A percentile compares a stretch with the other conserved stretches of the same genome.
phyloP scores from a whole-genome alignment of 2,888 invertebrate species.

The Archips crataeganus region DNA sequence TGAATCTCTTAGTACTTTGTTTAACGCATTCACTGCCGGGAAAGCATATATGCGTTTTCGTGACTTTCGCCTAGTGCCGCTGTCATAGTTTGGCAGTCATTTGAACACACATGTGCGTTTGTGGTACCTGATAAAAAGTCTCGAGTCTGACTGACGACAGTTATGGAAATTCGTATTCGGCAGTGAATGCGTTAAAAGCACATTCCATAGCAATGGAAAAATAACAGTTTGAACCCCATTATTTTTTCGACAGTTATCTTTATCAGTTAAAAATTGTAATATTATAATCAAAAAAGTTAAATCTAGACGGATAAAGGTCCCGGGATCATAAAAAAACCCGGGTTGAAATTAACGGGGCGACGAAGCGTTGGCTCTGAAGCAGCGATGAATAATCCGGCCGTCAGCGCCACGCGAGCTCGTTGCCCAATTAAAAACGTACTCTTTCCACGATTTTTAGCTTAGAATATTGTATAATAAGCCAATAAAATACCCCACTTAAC shows the following conservation, averaged over 20 bases:
- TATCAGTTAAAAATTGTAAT: conserved; percentile 54
- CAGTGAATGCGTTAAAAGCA: too few species aligned
- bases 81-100: too few species aligned
- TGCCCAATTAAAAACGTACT: conserved; percentile 85
- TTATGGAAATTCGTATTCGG: too few species aligned
- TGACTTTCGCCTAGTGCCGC: too few species aligned
- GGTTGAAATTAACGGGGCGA: conserved; percentile 67
- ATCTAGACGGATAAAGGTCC: conserved; percentile 55
- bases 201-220: background rate
- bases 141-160: too few species aligned
- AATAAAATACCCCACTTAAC: conserved; percentile 85
- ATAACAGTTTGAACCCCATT: background rate
- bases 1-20: too few species aligned
- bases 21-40: too few species aligned
- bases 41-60: too few species aligned
- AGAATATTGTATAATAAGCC: conserved; percentile 86
- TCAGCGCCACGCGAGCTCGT: conserved; percentile 81
- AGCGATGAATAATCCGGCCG: conserved; percentile 83
- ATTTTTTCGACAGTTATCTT: conserved; percentile 42
- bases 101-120: too few species aligned
- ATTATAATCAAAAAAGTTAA: conserved; percentile 53
- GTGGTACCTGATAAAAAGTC: too few species aligned
- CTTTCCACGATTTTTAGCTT: conserved; percentile 86
- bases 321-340: conserved; percentile 66
- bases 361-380: conserved; percentile 77